Evolutionary conservation across 2,113 vertebrate species (phyloP), one percentile per base, ranked within the genome.

Genomic region (Platycercus adscitus): DNA sequence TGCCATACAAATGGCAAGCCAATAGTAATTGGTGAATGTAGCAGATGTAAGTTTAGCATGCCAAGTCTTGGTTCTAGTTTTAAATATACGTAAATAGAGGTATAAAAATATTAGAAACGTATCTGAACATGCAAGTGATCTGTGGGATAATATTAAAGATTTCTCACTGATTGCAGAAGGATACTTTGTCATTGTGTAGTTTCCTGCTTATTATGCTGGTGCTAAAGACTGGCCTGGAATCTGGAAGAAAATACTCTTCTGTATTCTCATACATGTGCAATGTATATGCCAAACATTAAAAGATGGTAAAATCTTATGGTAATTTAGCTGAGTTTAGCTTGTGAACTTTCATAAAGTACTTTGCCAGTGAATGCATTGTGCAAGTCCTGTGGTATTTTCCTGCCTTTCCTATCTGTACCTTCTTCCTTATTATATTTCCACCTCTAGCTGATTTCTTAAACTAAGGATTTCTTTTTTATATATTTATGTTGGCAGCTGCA

Each of bases 151-250:
- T 73, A 72, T 24, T 53, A 61, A 19, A 69, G 35, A 52, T 73
- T 86, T 78, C 31, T 73, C 2, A 3, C 6, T 63, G 49, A 43
- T 64, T 80, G 33, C 13, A 61, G 53, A 37, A 60, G 23, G 20
- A 37, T 82, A 29, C 53, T 76, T 94, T 88, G 33, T 76, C 43
- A 31, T 79, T 86, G 46, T 60, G 41, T 56, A 85, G 86, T 88
- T 93, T 97, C 95, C 53, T 97, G 56, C 55, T 79, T 91, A 31
- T 94, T 97, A 55, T 91, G n/a, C 92, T 44, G 15, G 66, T 96
- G 89, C 61, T 95, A 64, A 76, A 81, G 44, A 76, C 61, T 97
- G 93, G 81, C 60, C 58, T 3, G 46, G 55, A n/a, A 81, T 68
- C 64, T 93, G 47, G 90, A 91, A 96, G 47, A 65, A 52, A 85